Conservation (phyloP, 2,113 vertebrate species). For the Myotis yumanensis region DNA sequence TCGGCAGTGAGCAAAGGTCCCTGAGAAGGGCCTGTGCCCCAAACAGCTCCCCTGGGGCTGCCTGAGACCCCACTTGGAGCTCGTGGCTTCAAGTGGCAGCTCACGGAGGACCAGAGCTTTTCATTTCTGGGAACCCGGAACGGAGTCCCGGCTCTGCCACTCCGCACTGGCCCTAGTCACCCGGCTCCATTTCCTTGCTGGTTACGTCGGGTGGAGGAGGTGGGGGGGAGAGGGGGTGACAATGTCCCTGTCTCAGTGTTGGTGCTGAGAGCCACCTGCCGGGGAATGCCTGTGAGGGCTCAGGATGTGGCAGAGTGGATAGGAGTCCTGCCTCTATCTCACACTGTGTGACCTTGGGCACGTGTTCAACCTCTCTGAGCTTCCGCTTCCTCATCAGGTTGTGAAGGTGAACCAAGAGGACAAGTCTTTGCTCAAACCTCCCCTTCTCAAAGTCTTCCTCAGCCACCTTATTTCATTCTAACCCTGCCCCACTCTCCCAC, state of each 20-base stretch:
- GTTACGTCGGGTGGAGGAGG: neutral
- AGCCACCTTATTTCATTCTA: neutral
- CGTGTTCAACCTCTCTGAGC: neutral
- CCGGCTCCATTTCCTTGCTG: neutral
- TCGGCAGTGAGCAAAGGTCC: neutral
- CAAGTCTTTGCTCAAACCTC: neutral
- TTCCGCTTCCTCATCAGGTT: neutral
- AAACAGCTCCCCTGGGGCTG: neutral
- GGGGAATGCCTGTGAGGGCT: neutral
- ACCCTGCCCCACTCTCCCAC: rapidly evolving
- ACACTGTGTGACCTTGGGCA: neutral
- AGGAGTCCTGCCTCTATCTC: neutral
- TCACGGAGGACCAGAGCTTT: neutral
- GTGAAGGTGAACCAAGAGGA: neutral
- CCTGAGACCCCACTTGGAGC: neutral
- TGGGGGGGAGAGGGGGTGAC: no score
- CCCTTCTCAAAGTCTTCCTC: neutral
- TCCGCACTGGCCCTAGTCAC: neutral
- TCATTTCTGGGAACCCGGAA: rapidly evolving
- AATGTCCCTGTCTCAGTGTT: neutral
- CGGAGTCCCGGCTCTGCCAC: neutral
- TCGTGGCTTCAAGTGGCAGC: neutral
- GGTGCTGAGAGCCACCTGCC: neutral
- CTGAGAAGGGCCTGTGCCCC: neutral
- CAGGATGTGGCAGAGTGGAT: neutral